A percentile compares a stretch with the other conserved stretches of the same genome.
Conservation (phyloP, 2,113 vertebrate species). For the Toxostoma redivivum region DNA sequence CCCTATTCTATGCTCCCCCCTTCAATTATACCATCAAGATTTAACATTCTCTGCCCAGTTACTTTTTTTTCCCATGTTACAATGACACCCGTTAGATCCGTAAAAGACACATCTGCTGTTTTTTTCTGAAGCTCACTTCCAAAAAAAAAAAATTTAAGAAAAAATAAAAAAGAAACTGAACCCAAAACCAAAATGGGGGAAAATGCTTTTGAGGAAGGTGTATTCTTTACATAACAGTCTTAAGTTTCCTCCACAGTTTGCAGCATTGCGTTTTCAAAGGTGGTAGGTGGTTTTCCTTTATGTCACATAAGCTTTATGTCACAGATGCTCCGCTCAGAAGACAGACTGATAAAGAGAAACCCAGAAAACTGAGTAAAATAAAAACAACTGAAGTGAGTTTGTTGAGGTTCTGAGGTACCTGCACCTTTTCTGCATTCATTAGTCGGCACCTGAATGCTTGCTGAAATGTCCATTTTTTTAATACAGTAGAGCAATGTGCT, state of each 20-base stretch:
- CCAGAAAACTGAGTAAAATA: constrained; percentile 55
- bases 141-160: neutral
- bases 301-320: constrained; percentile 70
- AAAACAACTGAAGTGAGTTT: constrained; percentile 71
- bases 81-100: constrained; percentile 85
- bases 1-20: constrained; percentile 53
- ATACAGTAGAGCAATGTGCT: constrained; percentile 91
- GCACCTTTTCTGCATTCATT: constrained; percentile 86
- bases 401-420: constrained; percentile 84
- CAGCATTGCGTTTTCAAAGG: constrained; percentile 82
- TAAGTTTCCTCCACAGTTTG: constrained; percentile 82
- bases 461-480: constrained; percentile 75
- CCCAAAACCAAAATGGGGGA: constrained; percentile 38
- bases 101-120: constrained; percentile 83
- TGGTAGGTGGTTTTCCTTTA: constrained; percentile 74
- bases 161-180: constrained; percentile 12
- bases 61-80: constrained; percentile 65
- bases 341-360: constrained; percentile 67
- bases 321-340: constrained; percentile 70
- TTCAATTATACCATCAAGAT: constrained; percentile 50
- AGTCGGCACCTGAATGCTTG: constrained; percentile 90
- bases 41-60: constrained; percentile 66
- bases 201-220: constrained; percentile 73
- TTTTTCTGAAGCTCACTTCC: constrained; percentile 74
- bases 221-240: constrained; percentile 86